phyloP scores from a whole-genome alignment of 2,113 vertebrate genomes.

The Clarias macrocephalus region DNA sequence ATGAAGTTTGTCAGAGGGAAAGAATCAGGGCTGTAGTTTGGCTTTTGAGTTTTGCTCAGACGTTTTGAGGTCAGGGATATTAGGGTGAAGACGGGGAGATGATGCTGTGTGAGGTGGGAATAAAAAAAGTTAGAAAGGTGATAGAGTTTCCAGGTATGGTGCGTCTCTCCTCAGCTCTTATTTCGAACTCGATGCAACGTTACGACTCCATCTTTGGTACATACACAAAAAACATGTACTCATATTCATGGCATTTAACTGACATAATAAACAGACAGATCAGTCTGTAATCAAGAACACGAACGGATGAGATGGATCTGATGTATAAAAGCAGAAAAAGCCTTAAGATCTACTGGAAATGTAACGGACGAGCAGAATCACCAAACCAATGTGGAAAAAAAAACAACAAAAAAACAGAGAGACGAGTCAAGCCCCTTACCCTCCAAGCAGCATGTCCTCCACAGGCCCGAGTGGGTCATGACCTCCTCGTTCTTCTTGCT shows the following conservation, averaged over 20 bases:
- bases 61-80: not conserved
- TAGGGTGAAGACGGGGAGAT: not conserved
- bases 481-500: constrained; percentile 99
- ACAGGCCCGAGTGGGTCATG: constrained; percentile 99
- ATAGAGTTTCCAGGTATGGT: not conserved
- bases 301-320: not conserved
- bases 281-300: not conserved
- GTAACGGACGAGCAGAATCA: not conserved
- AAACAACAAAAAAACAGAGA: not conserved
- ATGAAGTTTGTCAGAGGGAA: not conserved
- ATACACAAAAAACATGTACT: not conserved
- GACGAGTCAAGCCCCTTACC: constrained; percentile 72
- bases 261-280: not conserved
- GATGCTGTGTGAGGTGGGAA: too few relatives aligned
- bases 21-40: not conserved
- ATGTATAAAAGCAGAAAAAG: not conserved
- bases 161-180: not conserved
- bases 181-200: not conserved
- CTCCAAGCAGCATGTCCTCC: constrained; percentile 99
- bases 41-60: not conserved
- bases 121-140: not conserved
- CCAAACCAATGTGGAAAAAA: not conserved
- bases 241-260: not conserved
- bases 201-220: not conserved
- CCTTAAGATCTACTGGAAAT: not conserved